phyloP scores from a whole-genome alignment of 1,140 invertebrate species.

The Cepaea nemoralis region DNA sequence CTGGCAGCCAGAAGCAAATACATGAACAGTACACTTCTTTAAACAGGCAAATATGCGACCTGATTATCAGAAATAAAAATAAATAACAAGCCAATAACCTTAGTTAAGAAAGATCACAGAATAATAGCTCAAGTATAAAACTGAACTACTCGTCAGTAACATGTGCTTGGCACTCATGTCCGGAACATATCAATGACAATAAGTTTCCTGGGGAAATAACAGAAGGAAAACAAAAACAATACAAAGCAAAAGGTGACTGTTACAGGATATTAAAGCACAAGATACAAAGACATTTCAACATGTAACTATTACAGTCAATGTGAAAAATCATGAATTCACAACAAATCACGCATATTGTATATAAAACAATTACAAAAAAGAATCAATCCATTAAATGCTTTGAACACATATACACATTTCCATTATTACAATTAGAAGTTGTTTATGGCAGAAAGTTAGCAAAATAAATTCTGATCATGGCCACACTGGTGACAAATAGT shows the following conservation, averaged over 20 bases:
- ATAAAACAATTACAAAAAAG: neutral
- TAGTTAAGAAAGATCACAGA: neutral
- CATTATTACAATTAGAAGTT: neutral
- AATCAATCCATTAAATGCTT: neutral
- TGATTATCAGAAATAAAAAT: neutral
- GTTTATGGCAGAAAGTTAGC: neutral
- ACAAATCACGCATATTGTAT: neutral
- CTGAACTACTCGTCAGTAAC: no score
- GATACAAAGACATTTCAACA: no score
- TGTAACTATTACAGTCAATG: no score
- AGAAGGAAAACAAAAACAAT: no score
- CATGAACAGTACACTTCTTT: neutral
- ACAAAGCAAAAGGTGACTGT: no score
- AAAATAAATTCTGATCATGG: neutral
- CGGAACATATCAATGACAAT: no score
- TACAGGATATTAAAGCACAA: no score
- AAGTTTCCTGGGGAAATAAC: no score
- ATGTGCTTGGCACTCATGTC: no score
- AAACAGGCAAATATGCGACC: neutral
- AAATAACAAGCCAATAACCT: neutral
- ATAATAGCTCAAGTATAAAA: neutral
- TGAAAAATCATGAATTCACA: no score
- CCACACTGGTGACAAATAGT: neutral
- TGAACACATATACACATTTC: neutral
- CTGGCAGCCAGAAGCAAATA: neutral